Base-by-base conservation (phyloP, 2,888 invertebrate species). In the Rhogogaster chlorosoma region DNA sequence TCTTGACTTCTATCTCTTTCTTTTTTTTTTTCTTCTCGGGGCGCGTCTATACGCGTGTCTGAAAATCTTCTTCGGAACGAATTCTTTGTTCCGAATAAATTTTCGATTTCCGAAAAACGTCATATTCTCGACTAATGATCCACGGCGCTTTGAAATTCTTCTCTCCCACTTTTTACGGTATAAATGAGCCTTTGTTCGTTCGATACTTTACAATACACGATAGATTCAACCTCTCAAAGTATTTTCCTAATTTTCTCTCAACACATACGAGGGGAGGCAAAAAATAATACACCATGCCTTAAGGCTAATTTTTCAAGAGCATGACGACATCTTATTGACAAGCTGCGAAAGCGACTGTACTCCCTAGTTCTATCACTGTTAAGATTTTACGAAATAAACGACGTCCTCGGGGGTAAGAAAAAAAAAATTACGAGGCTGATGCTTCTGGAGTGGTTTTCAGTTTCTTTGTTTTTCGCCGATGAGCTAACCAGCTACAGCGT, bases 401-500 rank as follows among this genome's bases (percentile, higher is more conserved):
- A 32, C 29, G 49, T 32, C 53, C 12, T 77, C n/a, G 18, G 32
- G 32, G 29, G 29, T 15, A 32, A 53, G 53, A 22, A 77, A 53
- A 53, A 77, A 22, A 77, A 53, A 77, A 32, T 73, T 12, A 73
- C 5, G 26, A 22, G n/a, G 42, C 38, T 26, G 12, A 22, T 32
- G 29, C 29, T 77, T 4, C 32, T 53, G 29, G 26, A n/a, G 9
- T 6, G 7, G 49, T 53, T 29, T 49, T 15, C 26, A 18, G 12
- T n/a, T 18, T 77, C 12, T 5, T 49, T 45, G 18, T 80, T 80
- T 29, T 57, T 36, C 26, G 22, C 80, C 29, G 49, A 53, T 53
- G 32, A 45, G 77, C n/a, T n/a, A 36, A 36, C 36, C n/a, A n/a
- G n/a, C 57, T n/a, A 80, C 78, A 18, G 22, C 22, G 57, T 80